phyloP scores from a whole-genome alignment of 2,113 vertebrate genomes.

The Dipodomys stephensi region DNA sequence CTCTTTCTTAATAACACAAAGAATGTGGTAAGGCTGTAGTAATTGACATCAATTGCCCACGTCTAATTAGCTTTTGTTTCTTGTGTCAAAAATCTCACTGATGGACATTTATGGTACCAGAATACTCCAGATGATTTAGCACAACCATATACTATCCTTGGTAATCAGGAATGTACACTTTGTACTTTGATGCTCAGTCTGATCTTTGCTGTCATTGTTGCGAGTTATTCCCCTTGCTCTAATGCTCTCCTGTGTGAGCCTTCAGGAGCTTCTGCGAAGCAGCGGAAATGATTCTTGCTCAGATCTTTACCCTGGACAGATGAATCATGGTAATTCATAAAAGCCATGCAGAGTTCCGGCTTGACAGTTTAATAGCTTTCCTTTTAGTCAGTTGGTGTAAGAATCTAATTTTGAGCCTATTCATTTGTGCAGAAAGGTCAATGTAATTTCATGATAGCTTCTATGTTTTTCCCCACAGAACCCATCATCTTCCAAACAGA shows the following conservation, averaged over 20 bases:
- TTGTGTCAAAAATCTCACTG: neutral
- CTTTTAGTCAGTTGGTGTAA: conserved; percentile 65
- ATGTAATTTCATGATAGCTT: conserved; percentile 45
- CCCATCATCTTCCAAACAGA: neutral
- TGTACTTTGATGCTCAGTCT: conserved; percentile 12
- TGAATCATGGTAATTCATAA: conserved; percentile 78
- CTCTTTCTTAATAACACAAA: conserved; percentile 7
- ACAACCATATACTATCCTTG: neutral
- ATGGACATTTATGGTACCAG: conserved; percentile 5
- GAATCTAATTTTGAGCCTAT: conserved; percentile 71
- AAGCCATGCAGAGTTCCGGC: conserved; percentile 36
- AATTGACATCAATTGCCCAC: neutral
- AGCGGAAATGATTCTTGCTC: conserved; percentile 20
- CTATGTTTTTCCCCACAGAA: neutral
- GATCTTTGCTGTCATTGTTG: conserved; percentile 16
- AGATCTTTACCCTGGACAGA: conserved; percentile 56
- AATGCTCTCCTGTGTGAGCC: neutral
- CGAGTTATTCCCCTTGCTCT: conserved; percentile 48
- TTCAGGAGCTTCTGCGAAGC: conserved; percentile 46
- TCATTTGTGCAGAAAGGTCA: conserved; percentile 71
- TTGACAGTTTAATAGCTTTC: conserved; percentile 70
- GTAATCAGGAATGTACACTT: conserved; percentile 34
- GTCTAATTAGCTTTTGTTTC: conserved; percentile 50
- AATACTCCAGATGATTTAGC: conserved; percentile 47
- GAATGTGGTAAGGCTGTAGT: neutral